Percentiles rank a stretch among this genome's conserved stretches.
phyloP scores from a whole-genome alignment of 2,113 vertebrate species.

The Amia ocellicauda region DNA sequence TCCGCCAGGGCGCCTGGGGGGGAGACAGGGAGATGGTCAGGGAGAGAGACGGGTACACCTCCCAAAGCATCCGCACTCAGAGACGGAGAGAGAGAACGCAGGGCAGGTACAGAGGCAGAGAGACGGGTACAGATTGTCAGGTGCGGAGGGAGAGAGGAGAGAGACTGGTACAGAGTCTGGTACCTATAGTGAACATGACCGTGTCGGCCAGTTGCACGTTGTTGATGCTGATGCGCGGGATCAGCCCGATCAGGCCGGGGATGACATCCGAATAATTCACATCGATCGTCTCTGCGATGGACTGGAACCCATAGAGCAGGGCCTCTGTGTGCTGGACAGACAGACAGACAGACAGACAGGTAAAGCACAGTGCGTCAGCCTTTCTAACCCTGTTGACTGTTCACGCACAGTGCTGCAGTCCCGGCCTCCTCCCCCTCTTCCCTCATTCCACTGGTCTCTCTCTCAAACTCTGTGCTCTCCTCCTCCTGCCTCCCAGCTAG shows the following conservation, averaged over 20 bases:
- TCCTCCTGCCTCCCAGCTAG: too few species aligned
- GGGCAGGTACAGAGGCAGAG: not conserved
- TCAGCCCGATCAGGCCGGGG: slow-evolving; percentile 93
- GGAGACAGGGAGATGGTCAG: not conserved
- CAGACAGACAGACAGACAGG: slow-evolving; percentile 11
- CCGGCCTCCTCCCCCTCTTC: too few species aligned
- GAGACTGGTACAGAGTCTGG: accelerated
- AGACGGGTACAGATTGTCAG: not conserved
- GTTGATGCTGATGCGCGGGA: slow-evolving; percentile 95
- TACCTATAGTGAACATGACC: slow-evolving; percentile 99
- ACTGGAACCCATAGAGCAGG: slow-evolving; percentile 95
- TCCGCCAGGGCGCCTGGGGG: slow-evolving; percentile 87
- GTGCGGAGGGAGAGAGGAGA: not conserved
- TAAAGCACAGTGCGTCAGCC: too few species aligned
- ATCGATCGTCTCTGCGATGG: slow-evolving; percentile 95
- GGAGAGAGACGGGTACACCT: too few species aligned
- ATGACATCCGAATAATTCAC: slow-evolving; percentile 98
- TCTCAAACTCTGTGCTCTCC: too few species aligned
- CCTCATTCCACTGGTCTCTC: not conserved
- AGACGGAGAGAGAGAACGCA: slow-evolving; percentile 32
- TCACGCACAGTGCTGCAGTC: too few species aligned
- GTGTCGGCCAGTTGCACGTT: slow-evolving; percentile 96
- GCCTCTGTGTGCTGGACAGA: slow-evolving; percentile 88
- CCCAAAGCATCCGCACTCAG: too few species aligned
- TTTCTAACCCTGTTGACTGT: too few species aligned